Evolutionary conservation across 2,888 invertebrate species (phyloP).

Genomic region (Euspilapteryx auroguttella): DNA sequence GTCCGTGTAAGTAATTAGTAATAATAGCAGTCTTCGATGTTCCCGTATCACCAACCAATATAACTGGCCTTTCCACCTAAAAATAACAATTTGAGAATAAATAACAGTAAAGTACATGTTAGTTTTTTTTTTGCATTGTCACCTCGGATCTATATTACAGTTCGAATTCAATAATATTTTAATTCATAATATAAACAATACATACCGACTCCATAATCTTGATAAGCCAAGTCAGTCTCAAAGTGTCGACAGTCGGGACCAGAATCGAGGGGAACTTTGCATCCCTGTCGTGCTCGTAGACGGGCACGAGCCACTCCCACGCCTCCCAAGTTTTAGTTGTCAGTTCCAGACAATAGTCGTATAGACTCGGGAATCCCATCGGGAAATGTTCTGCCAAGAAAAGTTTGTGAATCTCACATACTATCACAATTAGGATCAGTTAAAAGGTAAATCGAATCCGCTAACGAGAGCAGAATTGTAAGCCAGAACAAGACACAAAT

Average conservation of each 20-base stretch:
- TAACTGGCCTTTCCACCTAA: constrained; percentile 74
- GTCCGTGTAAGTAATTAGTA: constrained; percentile 73
- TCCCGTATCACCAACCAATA: constrained; percentile 89
- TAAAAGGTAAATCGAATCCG: too few relatives aligned
- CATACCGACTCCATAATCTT: constrained; percentile 74
- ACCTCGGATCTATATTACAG: too few relatives aligned
- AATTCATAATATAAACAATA: too few relatives aligned
- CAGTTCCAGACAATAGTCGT: constrained; percentile 80
- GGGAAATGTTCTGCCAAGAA: constrained; percentile 69
- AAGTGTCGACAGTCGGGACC: constrained; percentile 88
- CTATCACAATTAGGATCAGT: too few relatives aligned
- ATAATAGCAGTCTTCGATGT: constrained; percentile 92
- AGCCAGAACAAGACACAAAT: too few relatives aligned
- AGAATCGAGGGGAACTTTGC: constrained; percentile 80
- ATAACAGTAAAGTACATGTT: background rate
- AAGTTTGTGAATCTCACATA: too few relatives aligned
- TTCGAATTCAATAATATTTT: too few relatives aligned
- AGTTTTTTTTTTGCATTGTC: constrained; percentile 12
- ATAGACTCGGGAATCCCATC: constrained; percentile 68
- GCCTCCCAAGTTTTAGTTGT: constrained; percentile 74
- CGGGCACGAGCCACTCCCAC: constrained; percentile 80
- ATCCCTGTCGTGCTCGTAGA: constrained; percentile 71
- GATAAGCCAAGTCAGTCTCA: constrained; percentile 78
- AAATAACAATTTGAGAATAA: background rate
- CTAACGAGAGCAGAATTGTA: too few relatives aligned